These are phyloP conservation scores for Eulemur rufifrons DNA, from an alignment of 2,113 vertebrate species.

Conservation along the genomic window DNA sequence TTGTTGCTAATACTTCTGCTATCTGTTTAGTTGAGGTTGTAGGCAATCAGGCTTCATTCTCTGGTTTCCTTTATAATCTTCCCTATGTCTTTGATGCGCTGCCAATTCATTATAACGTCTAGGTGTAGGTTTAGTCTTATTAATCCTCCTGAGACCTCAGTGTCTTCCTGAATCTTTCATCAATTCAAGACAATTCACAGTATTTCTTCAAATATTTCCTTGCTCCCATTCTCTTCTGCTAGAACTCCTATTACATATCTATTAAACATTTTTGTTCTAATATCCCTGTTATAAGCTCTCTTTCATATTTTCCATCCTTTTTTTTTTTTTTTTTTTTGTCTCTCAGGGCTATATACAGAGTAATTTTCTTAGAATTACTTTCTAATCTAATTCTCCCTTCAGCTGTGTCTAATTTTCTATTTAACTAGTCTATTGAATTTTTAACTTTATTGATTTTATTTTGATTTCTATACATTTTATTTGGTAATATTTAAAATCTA, in stretches of 20 bases:
- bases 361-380: background rate
- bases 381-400: background rate
- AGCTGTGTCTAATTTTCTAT: background rate
- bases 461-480: background rate
- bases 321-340: background rate
- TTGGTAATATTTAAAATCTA: background rate
- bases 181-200: background rate
- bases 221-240: background rate
- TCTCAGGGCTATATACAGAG: background rate
- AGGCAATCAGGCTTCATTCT: background rate
- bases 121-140: background rate
- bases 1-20: background rate
- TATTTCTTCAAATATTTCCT: background rate
- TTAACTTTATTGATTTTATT: background rate
- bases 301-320: background rate
- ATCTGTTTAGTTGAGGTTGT: background rate
- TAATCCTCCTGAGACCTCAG: background rate
- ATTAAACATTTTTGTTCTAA: background rate
- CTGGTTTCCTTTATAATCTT: background rate
- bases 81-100: background rate
- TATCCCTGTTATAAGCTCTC: background rate
- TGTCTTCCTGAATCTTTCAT: background rate
- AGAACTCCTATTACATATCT: background rate
- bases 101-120: background rate
- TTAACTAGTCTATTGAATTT: background rate